Evolutionary conservation across 2,113 vertebrate genomes (phyloP), one percentile per base, ranked within the genome.

Genomic region (Xiphophorus maculatus): DNA sequence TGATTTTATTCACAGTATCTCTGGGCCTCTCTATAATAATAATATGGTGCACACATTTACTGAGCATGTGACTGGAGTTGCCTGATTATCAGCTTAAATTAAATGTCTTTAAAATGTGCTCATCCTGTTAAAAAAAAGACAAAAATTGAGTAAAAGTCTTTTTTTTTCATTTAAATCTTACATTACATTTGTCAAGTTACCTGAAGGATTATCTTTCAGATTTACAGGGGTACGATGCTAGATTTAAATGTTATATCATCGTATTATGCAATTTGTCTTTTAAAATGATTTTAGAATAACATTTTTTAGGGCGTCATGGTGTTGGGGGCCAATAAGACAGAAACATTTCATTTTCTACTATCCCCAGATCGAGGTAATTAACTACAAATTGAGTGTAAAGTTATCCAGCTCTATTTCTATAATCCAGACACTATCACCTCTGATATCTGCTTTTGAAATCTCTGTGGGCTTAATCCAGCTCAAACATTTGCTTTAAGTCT

Each of bases 361-460:
- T 58, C 25, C 2, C 7, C 7, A 19, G 17, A 1, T 25, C 7
- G n/a, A 8, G 17, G 2, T 19, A n/a, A 25, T 58, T 58, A 58
- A 58, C 6, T 58, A 25, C 22, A 58, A 25, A 58, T 58, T n/a
- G 2, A 58, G 17, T 58, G 25, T 8, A 58, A 25, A 10, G 8
- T 58, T 54, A 54, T 25, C 22, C 7, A 3, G 51, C 22, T 54
- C 17, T 10, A 3, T 58, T 25, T 58, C 19, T 58, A 10, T 7
- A 27, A 65, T 3, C 25, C 11, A n/a, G 22, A 29, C 9, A 48
- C 8, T 15, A 5, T 71, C 35, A 44, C 25, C 9, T 17, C 15
- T 48, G 62, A 68, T 74, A 35, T 66, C 63, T 73, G 7, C 44
- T 63, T 77, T 64, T 30, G 54, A 30, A 37, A 22, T 58, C 51